Percentiles rank a stretch among this genome's conserved stretches.
Evolutionary conservation across 1,140 invertebrate species (phyloP).

Genomic region (Leptinotarsa texana): DNA sequence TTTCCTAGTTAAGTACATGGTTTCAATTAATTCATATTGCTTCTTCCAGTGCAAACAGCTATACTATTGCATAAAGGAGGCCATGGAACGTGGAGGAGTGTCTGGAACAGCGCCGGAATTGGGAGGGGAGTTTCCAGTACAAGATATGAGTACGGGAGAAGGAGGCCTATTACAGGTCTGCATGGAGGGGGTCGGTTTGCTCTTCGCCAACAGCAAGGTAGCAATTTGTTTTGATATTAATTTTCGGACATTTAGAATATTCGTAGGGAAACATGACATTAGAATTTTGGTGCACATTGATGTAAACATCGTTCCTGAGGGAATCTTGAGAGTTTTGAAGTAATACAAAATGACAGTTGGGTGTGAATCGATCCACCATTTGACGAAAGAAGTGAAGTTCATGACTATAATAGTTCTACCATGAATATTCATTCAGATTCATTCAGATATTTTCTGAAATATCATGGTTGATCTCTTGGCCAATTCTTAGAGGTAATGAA

Average conservation of each 20-base stretch:
- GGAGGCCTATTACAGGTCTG: slow-evolving; percentile 97
- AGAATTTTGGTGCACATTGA: slow-evolving; percentile 21
- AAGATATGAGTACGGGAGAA: slow-evolving; percentile 94
- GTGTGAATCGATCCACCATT: too few species aligned
- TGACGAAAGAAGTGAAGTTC: too few species aligned
- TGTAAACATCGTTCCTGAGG: background rate
- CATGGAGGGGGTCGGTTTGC: slow-evolving; percentile 97
- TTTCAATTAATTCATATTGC: too few species aligned
- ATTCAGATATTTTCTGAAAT: too few species aligned
- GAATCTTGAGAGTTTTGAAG: background rate
- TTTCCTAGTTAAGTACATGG: too few species aligned
- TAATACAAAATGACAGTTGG: too few species aligned
- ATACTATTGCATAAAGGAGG: slow-evolving; percentile 98
- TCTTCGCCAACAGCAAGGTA: slow-evolving; percentile 99
- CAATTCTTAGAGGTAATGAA: too few species aligned
- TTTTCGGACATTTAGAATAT: background rate
- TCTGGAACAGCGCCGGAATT: slow-evolving; percentile 84
- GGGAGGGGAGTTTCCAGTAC: slow-evolving; percentile 97
- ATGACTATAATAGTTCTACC: too few species aligned
- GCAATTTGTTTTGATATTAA: slow-evolving; percentile 23
- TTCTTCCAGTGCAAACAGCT: slow-evolving; percentile 87
- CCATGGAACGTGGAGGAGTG: slow-evolving; percentile 94
- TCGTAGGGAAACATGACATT: slow-evolving; percentile 10
- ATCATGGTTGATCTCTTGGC: too few species aligned
- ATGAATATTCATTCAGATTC: too few species aligned